A percentile compares a stretch with the other conserved stretches of the same genome.
phyloP scores from a whole-genome alignment of 30 jellyfish, hydroid and myxozoan species.

The Cassiopea xamachana region DNA sequence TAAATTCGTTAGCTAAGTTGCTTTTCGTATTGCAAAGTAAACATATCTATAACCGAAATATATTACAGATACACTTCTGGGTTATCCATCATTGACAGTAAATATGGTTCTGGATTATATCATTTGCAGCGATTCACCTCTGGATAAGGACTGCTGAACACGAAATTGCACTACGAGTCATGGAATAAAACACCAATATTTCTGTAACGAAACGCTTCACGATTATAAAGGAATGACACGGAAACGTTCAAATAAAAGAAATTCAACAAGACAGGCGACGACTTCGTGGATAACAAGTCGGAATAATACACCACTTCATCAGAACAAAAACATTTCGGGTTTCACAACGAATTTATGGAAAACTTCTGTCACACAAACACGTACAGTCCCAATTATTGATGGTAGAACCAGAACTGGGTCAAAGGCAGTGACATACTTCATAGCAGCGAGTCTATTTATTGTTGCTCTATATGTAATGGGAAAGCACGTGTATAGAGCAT shows the following conservation, averaged over 20 bases:
- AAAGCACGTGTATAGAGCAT: not conserved
- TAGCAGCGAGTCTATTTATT: slow-evolving; percentile 10
- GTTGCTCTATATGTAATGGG: slow-evolving; percentile 17
- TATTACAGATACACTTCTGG: not conserved
- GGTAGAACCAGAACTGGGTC: slow-evolving; percentile 32
- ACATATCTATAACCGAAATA: not conserved
- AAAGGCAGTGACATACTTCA: slow-evolving; percentile 40
- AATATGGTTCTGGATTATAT: not conserved
- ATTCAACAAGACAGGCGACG: not conserved
- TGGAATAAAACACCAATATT: not conserved
- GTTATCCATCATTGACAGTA: not conserved
- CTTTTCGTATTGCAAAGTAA: not conserved
- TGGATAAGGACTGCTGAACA: not conserved
- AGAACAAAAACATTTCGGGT: not conserved
- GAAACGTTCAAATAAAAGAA: not conserved
- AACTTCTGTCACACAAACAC: slow-evolving; percentile 3
- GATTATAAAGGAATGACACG: not conserved
- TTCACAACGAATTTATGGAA: not conserved
- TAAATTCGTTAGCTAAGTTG: not conserved
- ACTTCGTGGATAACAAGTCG: not conserved
- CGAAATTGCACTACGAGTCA: not conserved
- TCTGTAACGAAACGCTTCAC: not conserved
- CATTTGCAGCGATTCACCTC: not conserved
- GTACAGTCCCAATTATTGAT: slow-evolving; percentile 30
- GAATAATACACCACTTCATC: not conserved